Base-by-base conservation (phyloP, 2,888 invertebrate species). In the Luperina nickerlii region DNA sequence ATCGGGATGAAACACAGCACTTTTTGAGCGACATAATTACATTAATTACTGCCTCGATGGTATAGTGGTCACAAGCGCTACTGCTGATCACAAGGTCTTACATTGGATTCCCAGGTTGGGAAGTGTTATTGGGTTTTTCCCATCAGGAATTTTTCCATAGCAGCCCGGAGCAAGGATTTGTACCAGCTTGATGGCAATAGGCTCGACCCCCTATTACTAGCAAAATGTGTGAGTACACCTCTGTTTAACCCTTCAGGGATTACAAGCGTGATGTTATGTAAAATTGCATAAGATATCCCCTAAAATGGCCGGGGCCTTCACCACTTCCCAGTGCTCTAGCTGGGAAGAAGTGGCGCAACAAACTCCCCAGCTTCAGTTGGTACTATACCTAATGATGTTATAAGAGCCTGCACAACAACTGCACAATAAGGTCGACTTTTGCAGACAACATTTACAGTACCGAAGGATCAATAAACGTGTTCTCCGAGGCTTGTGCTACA, bases 401-500 rank as follows among this genome's bases (percentile, higher is more conserved):
- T 18, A 54, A 20, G 54, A 9, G 54, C 24, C 54, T 24, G 3
- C 54, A 24, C 24, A 57, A 54, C 20, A 54, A n/a, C n/a, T n/a
- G n/a, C n/a, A n/a, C n/a, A n/a, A n/a, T 54, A 54, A 57, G 54
- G 9, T 57, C 54, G 54, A 57, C 24, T 57, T 24, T 57, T 57
- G 24, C 24, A 57, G 24, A 57, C 24, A n/a, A 60, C 24, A 1
- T 54, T 54, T 54, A 54, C 20, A 32, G 32, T 42, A 38, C 11
- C 5, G n/a, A 74, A 42, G 45, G 27, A 84, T 7, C 42, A 68
- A 62, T 42, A 15, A 0, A 1, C 6, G 8, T 15, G 62, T 66
- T 51, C 38, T 24, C 18, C 38, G 42, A n/a, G n/a, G 48, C 42
- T 38, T 69, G 57, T 70, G 54, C 62, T 70, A 70, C 70, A 81